Evolutionary conservation across 2,888 invertebrate species (phyloP).

Genomic region (Mythimna albipuncta): DNA sequence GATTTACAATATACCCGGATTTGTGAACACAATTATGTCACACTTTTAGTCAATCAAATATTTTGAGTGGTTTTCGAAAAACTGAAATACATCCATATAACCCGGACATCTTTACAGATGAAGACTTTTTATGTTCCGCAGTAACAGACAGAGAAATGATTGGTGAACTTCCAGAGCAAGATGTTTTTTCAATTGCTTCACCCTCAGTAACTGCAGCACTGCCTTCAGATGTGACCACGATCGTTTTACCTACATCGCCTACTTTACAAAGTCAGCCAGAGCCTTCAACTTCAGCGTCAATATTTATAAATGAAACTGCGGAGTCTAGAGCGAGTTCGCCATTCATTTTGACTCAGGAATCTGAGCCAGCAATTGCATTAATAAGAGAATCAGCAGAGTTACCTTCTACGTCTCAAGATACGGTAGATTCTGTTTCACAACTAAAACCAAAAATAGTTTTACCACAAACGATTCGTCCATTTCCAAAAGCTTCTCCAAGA

Average conservation of each 20-base stretch:
- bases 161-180: slow-evolving; percentile 12
- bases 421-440: slow-evolving; percentile 4
- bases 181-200: not conserved
- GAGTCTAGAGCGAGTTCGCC: not conserved
- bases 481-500: slow-evolving; percentile 35
- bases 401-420: not conserved
- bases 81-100: slow-evolving; percentile 38
- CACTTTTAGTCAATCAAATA: slow-evolving; percentile 7
- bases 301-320: slow-evolving; percentile 1
- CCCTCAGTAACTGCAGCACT: not conserved
- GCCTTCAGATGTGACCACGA: slow-evolving; percentile 1
- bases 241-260: not conserved
- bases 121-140: slow-evolving; percentile 31
- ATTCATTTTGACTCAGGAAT: not conserved
- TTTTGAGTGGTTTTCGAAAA: slow-evolving; percentile 30
- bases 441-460: slow-evolving; percentile 15
- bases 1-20: slow-evolving; percentile 30
- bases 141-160: slow-evolving; percentile 36
- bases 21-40: slow-evolving; percentile 10
- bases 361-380: slow-evolving; percentile 7
- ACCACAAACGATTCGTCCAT: slow-evolving; percentile 23
- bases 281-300: slow-evolving; percentile 5
- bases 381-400: not conserved
- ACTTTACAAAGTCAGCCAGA: slow-evolving; percentile 1
- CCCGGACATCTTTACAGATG: slow-evolving; percentile 32